phyloP scores from a whole-genome alignment of 2,888 invertebrate species.

The Lepidochrysops patricia region DNA sequence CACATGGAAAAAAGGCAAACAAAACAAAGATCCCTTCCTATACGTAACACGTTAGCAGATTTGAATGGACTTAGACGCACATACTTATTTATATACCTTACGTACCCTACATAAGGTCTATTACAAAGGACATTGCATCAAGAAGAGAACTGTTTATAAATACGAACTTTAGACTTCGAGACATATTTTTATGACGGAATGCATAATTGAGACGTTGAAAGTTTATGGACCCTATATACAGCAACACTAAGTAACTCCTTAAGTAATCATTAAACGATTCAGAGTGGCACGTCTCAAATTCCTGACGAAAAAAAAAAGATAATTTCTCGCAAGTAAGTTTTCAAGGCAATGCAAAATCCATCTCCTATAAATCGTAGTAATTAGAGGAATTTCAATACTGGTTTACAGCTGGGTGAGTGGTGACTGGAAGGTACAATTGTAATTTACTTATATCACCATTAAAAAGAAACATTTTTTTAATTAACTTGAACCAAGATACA shows the following conservation, averaged over 20 bases:
- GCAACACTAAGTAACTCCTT: no score
- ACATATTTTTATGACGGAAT: no score
- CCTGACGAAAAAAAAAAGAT: not conserved
- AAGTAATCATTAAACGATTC: no score
- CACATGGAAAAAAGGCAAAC: not conserved
- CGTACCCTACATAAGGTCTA: no score
- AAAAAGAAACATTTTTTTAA: not conserved
- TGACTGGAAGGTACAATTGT: not conserved
- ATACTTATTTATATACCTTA: no score
- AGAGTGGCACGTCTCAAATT: no score
- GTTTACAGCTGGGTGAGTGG: slow-evolving; percentile 15
- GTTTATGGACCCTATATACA: no score
- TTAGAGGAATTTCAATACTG: slow-evolving; percentile 21
- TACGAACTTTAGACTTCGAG: no score
- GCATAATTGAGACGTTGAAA: no score
- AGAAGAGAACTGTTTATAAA: no score
- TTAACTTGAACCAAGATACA: not conserved
- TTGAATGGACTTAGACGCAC: no score
- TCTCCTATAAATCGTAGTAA: slow-evolving; percentile 23
- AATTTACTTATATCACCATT: not conserved
- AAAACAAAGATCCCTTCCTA: not conserved
- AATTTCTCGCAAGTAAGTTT: not conserved
- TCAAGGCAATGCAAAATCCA: slow-evolving; percentile 12
- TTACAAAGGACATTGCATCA: no score
- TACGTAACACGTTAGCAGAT: not conserved